These are phyloP conservation scores for Adelosebastes latens DNA, from an alignment of 2,797 vertebrate species.

Conservation along the genomic window DNA sequence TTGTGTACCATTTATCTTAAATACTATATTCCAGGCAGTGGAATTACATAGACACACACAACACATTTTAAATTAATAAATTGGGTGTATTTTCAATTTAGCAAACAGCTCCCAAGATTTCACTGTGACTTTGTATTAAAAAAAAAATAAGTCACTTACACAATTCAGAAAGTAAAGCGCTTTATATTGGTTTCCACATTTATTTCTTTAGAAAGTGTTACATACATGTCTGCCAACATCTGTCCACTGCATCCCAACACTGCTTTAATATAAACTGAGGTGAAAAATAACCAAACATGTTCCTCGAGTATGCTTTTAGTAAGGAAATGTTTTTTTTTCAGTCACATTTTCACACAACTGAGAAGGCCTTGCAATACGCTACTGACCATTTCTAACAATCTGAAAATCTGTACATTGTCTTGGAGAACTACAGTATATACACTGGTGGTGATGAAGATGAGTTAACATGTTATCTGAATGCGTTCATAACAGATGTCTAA, in stretches of 20 bases:
- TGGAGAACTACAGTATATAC: slow-evolving; percentile 65
- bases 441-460: slow-evolving; percentile 35
- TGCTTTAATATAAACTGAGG: slow-evolving; percentile 66
- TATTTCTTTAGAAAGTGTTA: slow-evolving; percentile 77
- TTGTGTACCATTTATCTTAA: not conserved
- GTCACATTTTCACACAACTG: slow-evolving; percentile 68
- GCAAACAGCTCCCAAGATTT: not conserved
- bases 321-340: slow-evolving; percentile 50
- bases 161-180: slow-evolving; percentile 18
- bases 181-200: slow-evolving; percentile 59
- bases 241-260: slow-evolving; percentile 69
- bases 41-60: not conserved
- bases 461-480: slow-evolving; percentile 40
- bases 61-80: not conserved
- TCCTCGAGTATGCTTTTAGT: slow-evolving; percentile 31
- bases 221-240: slow-evolving; percentile 72
- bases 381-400: slow-evolving; percentile 71
- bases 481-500: slow-evolving; percentile 24
- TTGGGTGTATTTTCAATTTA: not conserved
- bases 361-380: slow-evolving; percentile 66
- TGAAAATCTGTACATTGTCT: slow-evolving; percentile 74
- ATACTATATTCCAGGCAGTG: not conserved
- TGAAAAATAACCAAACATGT: slow-evolving; percentile 69
- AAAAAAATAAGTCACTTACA: not conserved
- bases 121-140: not conserved